Evolutionary conservation across 2,113 vertebrate species (phyloP).

Genomic region (Aspiorhynchus laticeps): DNA sequence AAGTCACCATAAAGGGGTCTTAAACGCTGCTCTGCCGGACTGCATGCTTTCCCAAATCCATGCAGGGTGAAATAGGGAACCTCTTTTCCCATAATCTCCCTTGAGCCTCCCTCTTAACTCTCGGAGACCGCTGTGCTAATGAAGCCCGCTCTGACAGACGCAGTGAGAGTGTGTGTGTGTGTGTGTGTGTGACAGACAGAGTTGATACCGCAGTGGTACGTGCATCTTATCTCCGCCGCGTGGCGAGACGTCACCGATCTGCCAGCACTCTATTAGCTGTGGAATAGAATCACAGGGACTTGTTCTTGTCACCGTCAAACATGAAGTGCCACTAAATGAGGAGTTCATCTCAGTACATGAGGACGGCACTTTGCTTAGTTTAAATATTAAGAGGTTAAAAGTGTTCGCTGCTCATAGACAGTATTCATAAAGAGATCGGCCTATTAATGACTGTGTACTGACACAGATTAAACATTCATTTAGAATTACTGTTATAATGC

Average conservation of each 20-base stretch:
- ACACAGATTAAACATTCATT: background rate
- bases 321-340: slow-evolving; percentile 42
- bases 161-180: background rate
- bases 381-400: slow-evolving; percentile 2
- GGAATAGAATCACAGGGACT: slow-evolving; percentile 22
- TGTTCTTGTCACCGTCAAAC: slow-evolving; percentile 29
- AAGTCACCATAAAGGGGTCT: slow-evolving; percentile 33
- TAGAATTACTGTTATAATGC: background rate
- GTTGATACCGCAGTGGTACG: slow-evolving; percentile 11
- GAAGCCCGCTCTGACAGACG: slow-evolving; percentile 12
- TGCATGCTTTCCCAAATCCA: slow-evolving; percentile 11
- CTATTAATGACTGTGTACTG: background rate
- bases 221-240: slow-evolving; percentile 40
- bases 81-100: slow-evolving; percentile 29
- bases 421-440: background rate
- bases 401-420: background rate
- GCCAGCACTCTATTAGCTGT: slow-evolving; percentile 16
- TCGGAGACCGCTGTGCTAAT: slow-evolving; percentile 34
- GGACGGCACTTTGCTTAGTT: background rate
- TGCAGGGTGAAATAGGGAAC: slow-evolving; percentile 19
- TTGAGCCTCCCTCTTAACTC: slow-evolving; percentile 28
- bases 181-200: background rate
- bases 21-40: slow-evolving; percentile 30
- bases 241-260: background rate
- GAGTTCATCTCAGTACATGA: slow-evolving; percentile 19